phyloP scores from a whole-genome alignment of 2,113 vertebrate genomes.

The Forbesichthys papilliferus region DNA sequence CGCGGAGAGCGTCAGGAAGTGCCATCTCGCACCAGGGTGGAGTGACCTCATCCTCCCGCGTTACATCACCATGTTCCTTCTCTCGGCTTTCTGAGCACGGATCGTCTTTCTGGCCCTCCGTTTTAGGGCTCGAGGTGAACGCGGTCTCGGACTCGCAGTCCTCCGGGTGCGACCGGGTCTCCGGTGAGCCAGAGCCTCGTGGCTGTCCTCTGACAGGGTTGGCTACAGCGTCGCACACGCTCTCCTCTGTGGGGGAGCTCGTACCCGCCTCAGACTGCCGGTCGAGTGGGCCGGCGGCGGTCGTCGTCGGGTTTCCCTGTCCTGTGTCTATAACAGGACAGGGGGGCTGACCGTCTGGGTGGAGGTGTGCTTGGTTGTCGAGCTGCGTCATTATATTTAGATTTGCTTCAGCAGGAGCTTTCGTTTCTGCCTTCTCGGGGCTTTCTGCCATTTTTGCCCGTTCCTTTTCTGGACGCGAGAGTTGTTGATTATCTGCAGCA shows the following conservation, averaged over 20 bases:
- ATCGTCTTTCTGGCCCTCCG: not conserved
- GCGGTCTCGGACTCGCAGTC: not conserved
- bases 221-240: not conserved
- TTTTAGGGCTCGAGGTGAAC: not conserved
- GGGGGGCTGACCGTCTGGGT: not conserved
- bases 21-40: not conserved
- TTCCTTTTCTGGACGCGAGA: not conserved
- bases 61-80: not conserved
- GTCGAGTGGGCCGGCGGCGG: not conserved
- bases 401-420: not conserved
- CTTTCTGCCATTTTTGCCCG: not conserved
- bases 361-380: not conserved
- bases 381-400: not conserved
- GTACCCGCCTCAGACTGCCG: not conserved
- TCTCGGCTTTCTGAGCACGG: not conserved
- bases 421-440: not conserved
- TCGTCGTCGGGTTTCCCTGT: not conserved
- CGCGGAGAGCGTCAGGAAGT: slow-evolving; percentile 1
- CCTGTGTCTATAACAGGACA: slow-evolving; percentile 22
- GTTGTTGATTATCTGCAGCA: not conserved
- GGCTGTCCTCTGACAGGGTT: not conserved
- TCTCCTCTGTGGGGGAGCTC: not conserved
- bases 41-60: slow-evolving; percentile 1
- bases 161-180: not conserved
- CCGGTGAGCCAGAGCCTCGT: no score